Percentiles rank a stretch among this genome's conserved stretches.
phyloP scores from a whole-genome alignment of 2,797 vertebrate species.

The Cossypha caffra region DNA sequence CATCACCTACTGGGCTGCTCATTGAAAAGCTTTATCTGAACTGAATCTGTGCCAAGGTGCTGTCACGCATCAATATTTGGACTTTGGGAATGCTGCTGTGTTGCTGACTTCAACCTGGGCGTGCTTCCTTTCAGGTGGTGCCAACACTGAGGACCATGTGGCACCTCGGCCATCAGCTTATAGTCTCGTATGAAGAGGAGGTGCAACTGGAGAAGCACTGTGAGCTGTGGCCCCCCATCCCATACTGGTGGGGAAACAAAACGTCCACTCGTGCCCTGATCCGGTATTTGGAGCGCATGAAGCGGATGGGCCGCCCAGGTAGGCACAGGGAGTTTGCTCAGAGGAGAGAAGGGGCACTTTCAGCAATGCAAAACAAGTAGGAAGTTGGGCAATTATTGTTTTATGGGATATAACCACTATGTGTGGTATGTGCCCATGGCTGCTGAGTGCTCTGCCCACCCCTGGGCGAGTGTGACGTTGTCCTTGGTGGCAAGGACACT shows the following conservation, averaged over 20 bases:
- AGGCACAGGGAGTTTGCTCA: rapidly evolving
- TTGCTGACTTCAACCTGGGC: background rate
- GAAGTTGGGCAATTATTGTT: rapidly evolving
- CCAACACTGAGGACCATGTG: constrained; percentile 85
- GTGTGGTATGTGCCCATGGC: background rate
- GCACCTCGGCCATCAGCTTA: constrained; percentile 82
- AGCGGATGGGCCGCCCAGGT: constrained; percentile 86
- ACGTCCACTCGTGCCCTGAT: constrained; percentile 76
- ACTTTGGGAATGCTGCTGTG: background rate
- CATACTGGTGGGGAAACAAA: constrained; percentile 91
- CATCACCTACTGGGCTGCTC: background rate
- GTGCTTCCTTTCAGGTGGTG: constrained; percentile 68
- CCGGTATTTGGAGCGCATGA: constrained; percentile 81
- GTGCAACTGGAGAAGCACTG: constrained; percentile 48
- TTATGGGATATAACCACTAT: rapidly evolving
- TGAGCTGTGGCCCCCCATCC: constrained; percentile 85
- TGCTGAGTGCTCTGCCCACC: background rate
- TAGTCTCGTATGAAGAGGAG: constrained; percentile 85
- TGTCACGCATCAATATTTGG: background rate
- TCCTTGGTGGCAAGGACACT: background rate
- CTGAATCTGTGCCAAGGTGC: background rate
- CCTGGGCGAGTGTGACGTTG: rapidly evolving
- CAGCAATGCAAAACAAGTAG: background rate
- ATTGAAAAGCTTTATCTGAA: background rate
- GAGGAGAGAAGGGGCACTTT: background rate